Evolutionary conservation across 2,113 vertebrate genomes (phyloP), one percentile per base, ranked within the genome.

Genomic region (Tachysurus fulvidraco): DNA sequence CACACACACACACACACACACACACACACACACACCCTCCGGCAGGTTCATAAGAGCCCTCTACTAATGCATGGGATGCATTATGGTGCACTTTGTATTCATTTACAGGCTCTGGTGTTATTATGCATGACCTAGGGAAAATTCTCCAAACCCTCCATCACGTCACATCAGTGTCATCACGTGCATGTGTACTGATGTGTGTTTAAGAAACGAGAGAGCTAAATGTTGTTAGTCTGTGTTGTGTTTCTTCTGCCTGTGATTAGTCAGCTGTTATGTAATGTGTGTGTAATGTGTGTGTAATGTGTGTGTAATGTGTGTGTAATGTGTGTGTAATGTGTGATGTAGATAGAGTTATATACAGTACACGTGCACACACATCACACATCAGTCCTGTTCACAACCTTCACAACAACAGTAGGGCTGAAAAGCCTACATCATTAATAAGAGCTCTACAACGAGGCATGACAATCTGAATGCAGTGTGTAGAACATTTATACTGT

Each of bases 121-220:
- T 57, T 84, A 62, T 54, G 65, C 78, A 46, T 41, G 44, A 81
- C 1, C 2, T 64, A 64, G 44, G 73, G 30, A 36, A 0, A 19
- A 17, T 25, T 8, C 8, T 13, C 67, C 36, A 2, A 65, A 64
- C 85, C 65, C 54, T n/a, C 13, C 11, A 23, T 69, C 28, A 94
- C 93, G 92, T 93, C 92, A 94, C 91, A 88, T 59, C 25, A 82
- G 88, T 87, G 84, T 92, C 92, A 91, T 93, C 93, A 84, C 44
- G 23, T 76, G 73, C 46, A 14, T 2, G 23, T 21, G 2, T 36
- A 8, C 8, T 0, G 3, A 3, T 4, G 69, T 21, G 36, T 50
- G 19, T 50, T 4, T 44, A 8, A 73, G 28, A 17, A 13, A 11
- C 5, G 69, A 23, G 36, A 19, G 36, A 23, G 2, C 19, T 11